Evolutionary conservation across 2,113 vertebrate species (phyloP), one percentile per base, ranked within the genome.

Genomic region (Urocolius indicus): DNA sequence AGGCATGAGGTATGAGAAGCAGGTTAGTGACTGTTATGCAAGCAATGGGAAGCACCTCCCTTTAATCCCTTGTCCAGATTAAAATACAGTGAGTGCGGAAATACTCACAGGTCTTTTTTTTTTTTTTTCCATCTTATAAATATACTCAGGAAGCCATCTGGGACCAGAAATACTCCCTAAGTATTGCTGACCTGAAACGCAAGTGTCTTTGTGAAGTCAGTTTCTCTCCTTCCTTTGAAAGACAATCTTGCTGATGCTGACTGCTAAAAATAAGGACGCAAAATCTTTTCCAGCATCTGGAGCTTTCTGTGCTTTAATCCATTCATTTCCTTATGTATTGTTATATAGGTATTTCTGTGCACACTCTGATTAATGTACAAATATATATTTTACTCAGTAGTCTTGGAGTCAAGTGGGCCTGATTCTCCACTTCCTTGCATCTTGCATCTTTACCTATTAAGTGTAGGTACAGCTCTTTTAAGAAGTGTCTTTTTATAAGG

Each of bases 341-440:
- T 95, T 89, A 91, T 71, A 94, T 94, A 97, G 92, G 95, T 96
- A 96, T 96, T 97, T 96, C 87, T 96, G 90, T 93, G 85, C 92
- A 49, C 68, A 57, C 59, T 94, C 73, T 95, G 96, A 96, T 96
- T 96, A 94, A 93, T 88, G 75, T 86, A 95, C 72, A 96, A 95
- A 97, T 96, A 93, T 29, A 36, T 97, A 96, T 96, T 95, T 96
- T 94, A 91, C 87, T 92, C 78, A 36, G 90, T 90, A 86, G 72
- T 82, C 94, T 94, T 96, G 94, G 63, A 94, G 92, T 90, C 93
- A 96, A 96, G 66, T 81, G 93, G 85, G 59, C 85, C 94, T 94
- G 92, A 92, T 92, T 93, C 94, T 92, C 68, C 41, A 94, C 75
- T 92, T 93, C 95, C 90, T 96, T 78, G 87, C 57, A 73, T 90